Conservation (phyloP, 2,888 invertebrate genomes). For the Spisula solida region DNA sequence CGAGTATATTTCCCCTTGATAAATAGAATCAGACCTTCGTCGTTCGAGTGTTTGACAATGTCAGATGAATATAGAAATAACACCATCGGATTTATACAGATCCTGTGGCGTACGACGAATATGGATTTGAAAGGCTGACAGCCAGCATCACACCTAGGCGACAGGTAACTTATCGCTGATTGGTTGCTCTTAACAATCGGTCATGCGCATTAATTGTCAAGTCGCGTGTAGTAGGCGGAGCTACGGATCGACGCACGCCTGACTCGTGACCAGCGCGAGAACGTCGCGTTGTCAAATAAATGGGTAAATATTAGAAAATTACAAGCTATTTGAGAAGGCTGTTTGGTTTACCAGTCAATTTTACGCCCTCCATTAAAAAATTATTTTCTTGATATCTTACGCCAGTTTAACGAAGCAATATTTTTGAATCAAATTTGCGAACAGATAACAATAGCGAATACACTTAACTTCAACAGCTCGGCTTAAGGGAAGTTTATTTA, state of each 20-base stretch:
- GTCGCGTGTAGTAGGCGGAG: conserved; percentile 70
- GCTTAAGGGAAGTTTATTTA: not conserved
- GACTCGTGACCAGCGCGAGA: conserved; percentile 56
- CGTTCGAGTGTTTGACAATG: conserved; percentile 16
- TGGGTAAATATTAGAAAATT: conserved; percentile 13
- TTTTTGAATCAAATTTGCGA: not conserved
- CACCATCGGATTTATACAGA: not conserved
- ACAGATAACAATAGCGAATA: not conserved
- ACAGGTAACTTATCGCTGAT: conserved; percentile 67
- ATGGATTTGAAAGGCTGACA: conserved; percentile 19
- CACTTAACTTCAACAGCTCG: not conserved
- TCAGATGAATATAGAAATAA: not conserved
- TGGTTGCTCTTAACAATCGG: conserved; percentile 62
- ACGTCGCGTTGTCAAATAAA: conserved; percentile 29
- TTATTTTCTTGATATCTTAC: not conserved
- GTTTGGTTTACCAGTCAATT: not conserved
- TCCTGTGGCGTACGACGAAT: not conserved
- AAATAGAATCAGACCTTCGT: not conserved
- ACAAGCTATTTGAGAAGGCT: conserved; percentile 10
- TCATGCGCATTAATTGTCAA: conserved; percentile 63
- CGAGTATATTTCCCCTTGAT: not conserved
- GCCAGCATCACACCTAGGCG: conserved; percentile 54
- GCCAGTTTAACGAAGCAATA: not conserved
- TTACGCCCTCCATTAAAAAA: not conserved
- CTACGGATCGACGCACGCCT: conserved; percentile 39